Conservation (phyloP, 2,888 invertebrate genomes). For the Amaurobius ferox region DNA sequence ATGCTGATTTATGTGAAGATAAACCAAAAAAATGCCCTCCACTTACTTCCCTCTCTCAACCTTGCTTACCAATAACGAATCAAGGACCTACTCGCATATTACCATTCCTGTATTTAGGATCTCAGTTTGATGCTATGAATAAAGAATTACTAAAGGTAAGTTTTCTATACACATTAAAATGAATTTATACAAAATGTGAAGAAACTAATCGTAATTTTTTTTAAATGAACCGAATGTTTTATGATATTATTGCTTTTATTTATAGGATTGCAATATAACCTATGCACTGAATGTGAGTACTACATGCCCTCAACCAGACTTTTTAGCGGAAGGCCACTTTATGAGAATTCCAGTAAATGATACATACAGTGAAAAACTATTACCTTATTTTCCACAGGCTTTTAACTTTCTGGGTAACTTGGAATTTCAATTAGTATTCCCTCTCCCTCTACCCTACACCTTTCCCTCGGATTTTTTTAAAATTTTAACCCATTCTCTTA, state of each 20-base stretch:
- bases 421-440: not conserved
- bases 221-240: too few species aligned
- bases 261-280: slow-evolving; percentile 79
- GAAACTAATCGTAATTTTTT: too few species aligned
- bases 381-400: slow-evolving; percentile 80
- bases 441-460: not conserved
- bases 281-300: slow-evolving; percentile 81
- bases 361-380: slow-evolving; percentile 81
- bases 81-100: slow-evolving; percentile 81
- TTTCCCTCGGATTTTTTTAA: too few species aligned
- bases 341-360: slow-evolving; percentile 82
- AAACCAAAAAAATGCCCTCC: slow-evolving; percentile 77
- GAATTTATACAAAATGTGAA: too few species aligned
- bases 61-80: slow-evolving; percentile 79
- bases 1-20: slow-evolving; percentile 80
- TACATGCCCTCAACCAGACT: slow-evolving; percentile 80
- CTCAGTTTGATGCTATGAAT: slow-evolving; percentile 81
- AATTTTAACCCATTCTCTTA: too few species aligned
- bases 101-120: slow-evolving; percentile 81
- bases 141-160: slow-evolving; percentile 79
- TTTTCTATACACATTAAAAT: too few species aligned
- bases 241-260: slow-evolving; percentile 1
- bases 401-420: slow-evolving; percentile 81
- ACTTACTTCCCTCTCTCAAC: slow-evolving; percentile 80
- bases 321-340: slow-evolving; percentile 80